Evolutionary conservation across 2,888 invertebrate genomes (phyloP).

Genomic region (Lepidochrysops patricia): DNA sequence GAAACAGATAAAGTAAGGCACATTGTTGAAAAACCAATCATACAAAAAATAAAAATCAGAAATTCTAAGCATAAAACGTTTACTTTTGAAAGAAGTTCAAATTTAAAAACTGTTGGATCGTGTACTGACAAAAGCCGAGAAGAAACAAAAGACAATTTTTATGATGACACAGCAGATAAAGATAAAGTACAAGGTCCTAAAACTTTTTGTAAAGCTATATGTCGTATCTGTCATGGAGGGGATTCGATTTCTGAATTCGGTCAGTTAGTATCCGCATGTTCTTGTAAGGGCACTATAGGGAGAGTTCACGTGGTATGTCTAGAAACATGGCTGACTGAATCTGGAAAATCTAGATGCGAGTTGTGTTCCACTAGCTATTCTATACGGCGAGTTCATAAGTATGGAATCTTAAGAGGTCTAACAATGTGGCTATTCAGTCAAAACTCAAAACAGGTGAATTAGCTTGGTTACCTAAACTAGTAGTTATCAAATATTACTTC

Average conservation of each 20-base stretch:
- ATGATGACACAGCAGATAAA: slow-evolving; percentile 26
- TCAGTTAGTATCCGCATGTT: slow-evolving; percentile 57
- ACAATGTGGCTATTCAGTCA: slow-evolving; percentile 76
- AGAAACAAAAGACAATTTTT: slow-evolving; percentile 16
- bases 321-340: slow-evolving; percentile 84
- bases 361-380: slow-evolving; percentile 80
- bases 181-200: slow-evolving; percentile 36
- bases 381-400: slow-evolving; percentile 77
- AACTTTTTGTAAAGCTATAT: slow-evolving; percentile 54
- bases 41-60: neutral
- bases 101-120: neutral
- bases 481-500: neutral
- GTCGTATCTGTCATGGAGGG: slow-evolving; percentile 65
- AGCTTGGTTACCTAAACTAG: too few species aligned
- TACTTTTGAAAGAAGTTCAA: neutral
- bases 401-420: slow-evolving; percentile 71
- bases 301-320: slow-evolving; percentile 82
- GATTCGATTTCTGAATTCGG: slow-evolving; percentile 49
- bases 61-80: neutral
- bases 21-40: neutral
- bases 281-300: slow-evolving; percentile 79
- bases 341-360: slow-evolving; percentile 81
- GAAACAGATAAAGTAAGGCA: neutral
- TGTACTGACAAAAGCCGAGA: slow-evolving; percentile 8
- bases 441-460: slow-evolving; percentile 59